A percentile compares a stretch with the other conserved stretches of the same genome.
Conservation (phyloP, 2,113 vertebrate species). For the Piaya cayana region DNA sequence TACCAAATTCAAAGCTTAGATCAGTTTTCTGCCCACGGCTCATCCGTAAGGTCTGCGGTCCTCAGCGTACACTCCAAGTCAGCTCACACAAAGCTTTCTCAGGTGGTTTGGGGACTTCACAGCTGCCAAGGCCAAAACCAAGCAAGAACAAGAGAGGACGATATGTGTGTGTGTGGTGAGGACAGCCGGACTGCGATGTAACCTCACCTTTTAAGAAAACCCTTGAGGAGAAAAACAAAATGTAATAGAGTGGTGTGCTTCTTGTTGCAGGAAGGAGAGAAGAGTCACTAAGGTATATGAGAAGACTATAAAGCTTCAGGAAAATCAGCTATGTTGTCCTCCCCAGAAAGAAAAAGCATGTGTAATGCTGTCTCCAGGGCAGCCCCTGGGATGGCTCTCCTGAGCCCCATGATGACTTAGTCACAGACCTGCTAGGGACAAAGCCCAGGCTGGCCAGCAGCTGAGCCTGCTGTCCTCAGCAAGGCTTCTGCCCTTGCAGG, state of each 20-base stretch:
- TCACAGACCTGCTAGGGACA: background rate
- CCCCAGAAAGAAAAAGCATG: fast-evolving
- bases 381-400: too few relatives aligned
- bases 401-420: fast-evolving
- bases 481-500: background rate
- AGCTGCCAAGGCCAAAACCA: background rate
- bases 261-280: background rate
- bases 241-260: background rate
- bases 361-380: background rate
- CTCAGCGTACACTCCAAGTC: fast-evolving
- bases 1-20: fast-evolving
- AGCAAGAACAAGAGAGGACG: background rate
- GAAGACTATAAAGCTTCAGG: background rate
- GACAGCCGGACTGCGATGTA: background rate
- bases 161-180: background rate
- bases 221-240: background rate
- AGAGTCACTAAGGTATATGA: background rate
- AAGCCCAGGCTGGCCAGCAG: background rate
- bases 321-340: background rate
- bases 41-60: background rate
- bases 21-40: fast-evolving
- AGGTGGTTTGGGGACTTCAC: background rate
- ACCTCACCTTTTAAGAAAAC: background rate
- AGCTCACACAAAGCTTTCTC: background rate
- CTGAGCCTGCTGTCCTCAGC: background rate